Base-by-base conservation (phyloP, 2,797 vertebrate genomes). In the Prunella strophiata region DNA sequence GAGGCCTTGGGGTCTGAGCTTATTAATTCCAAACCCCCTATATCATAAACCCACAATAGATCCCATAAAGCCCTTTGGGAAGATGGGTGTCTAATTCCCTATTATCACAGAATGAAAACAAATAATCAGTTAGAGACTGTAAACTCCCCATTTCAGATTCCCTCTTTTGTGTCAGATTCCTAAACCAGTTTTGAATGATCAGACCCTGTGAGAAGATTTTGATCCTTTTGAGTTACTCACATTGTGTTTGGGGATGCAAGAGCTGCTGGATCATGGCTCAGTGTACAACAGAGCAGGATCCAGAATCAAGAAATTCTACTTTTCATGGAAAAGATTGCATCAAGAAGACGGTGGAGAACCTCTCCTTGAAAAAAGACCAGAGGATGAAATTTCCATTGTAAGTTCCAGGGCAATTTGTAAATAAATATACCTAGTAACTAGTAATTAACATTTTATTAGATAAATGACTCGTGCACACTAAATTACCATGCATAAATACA, bases 381-480 rank as follows among this genome's bases (percentile, higher is more conserved):
- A 93, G 92, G 90, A 96, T 91, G 78, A 88, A 86, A 75, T 94
- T 96, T 85, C 88, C 61, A 67, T 95, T 94, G 94, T 92, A 94
- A 58, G 47, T 90, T 97, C 83, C 72, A 70, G 16, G 73, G 89
- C 87, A 97, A 96, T 96, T 96, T 96, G 95, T 96, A 96, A 97
- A 97, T 96, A 97, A 97, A 94, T 95, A 97, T 45, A 97, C 96
- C 96, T 95, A 97, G 96, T 93, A 97, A 96, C 86, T 74, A 95
- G 96, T 97, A 97, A 98, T 97, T 98, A 97, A 97, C 95, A 96
- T 97, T 97, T 98, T 97, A 96, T 96, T 97, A 97, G 96, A 97
- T 96, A 97, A 97, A 97, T 97, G 92, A 97, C 95, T 98, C 87
- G 8, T 89, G 96, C 93, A 96, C 18, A 36, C 91, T 97, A 96